Evolutionary conservation across 2,888 invertebrate species (phyloP).

Genomic region (Phorcus lineatus): DNA sequence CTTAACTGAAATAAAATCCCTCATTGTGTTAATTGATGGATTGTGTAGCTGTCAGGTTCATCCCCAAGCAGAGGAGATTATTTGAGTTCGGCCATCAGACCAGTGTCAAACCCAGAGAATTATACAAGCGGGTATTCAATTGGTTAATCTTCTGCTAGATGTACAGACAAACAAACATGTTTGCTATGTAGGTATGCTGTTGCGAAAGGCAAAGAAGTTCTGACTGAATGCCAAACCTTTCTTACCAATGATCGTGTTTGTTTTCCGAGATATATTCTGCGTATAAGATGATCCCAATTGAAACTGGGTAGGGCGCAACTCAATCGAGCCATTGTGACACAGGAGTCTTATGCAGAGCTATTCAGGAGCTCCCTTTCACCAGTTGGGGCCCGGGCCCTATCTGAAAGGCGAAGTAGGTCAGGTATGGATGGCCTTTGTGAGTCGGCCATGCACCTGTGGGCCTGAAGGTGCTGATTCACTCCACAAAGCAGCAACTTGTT

Average conservation of each 20-base stretch:
- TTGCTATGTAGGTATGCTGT: conserved; percentile 11
- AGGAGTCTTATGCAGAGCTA: background rate
- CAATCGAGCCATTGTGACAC: conserved; percentile 3
- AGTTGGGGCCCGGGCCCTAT: background rate
- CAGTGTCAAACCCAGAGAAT: background rate
- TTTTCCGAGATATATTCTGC: background rate
- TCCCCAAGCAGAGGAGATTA: background rate
- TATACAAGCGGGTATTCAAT: background rate
- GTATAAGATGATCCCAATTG: conserved; percentile 9
- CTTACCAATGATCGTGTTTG: conserved; percentile 19
- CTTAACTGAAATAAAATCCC: conserved; percentile 21
- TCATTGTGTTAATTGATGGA: conserved; percentile 24
- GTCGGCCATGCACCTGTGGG: background rate
- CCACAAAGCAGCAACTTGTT: background rate
- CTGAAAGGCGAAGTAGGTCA: conserved; percentile 13
- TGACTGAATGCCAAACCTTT: background rate
- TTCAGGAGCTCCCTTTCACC: background rate
- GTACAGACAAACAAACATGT: background rate
- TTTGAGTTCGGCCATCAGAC: background rate
- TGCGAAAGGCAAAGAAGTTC: conserved; percentile 7
- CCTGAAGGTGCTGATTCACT: background rate
- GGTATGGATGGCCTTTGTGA: background rate
- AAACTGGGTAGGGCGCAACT: conserved; percentile 9
- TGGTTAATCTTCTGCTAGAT: background rate
- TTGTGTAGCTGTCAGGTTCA: conserved; percentile 3